A percentile compares a stretch with the other conserved stretches of the same genome.
phyloP scores from a whole-genome alignment of 30 jellyfish, hydroid and myxozoan genomes.

The Hydractinia symbiolongicarpus region DNA sequence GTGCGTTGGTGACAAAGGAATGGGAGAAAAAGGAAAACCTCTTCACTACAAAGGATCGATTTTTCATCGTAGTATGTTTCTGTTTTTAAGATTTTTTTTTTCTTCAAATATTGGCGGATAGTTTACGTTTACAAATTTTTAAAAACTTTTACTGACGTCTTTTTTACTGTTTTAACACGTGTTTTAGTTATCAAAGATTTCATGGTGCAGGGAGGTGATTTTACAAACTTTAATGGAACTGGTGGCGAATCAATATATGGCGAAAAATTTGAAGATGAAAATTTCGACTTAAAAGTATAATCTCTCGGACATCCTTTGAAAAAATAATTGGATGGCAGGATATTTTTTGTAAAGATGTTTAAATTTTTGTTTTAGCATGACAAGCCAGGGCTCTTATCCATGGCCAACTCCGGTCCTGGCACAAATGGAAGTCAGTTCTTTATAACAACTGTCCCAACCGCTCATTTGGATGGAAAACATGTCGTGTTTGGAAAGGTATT shows the following conservation, averaged over 20 bases:
- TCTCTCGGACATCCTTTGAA: neutral
- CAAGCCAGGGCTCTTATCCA: conserved; percentile 32
- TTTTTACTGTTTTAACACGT: neutral
- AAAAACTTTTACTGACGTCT: neutral
- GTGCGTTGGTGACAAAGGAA: conserved; percentile 61
- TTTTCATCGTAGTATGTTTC: conserved; percentile 43
- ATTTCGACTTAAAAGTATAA: conserved; percentile 23
- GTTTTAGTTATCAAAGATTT: conserved; percentile 50
- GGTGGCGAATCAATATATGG: conserved; percentile 75
- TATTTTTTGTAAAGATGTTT: neutral
- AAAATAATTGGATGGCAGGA: neutral
- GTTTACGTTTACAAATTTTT: neutral
- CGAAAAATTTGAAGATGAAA: conserved; percentile 55
- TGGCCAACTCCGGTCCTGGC: conserved; percentile 51
- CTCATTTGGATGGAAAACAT: conserved; percentile 41
- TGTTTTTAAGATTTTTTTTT: neutral
- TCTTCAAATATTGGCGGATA: neutral
- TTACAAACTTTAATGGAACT: conserved; percentile 46
- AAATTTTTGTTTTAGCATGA: conserved; percentile 28
- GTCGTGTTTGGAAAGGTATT: conserved; percentile 40
- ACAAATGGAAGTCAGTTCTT: conserved; percentile 42
- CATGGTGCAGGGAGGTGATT: conserved; percentile 74
- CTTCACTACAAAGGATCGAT: conserved; percentile 50
- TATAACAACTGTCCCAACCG: conserved; percentile 36
- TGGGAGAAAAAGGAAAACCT: conserved; percentile 40